Percentiles rank a stretch among this genome's conserved stretches.
phyloP scores from a whole-genome alignment of 2,888 invertebrate genomes.

The Dasypolia templi region DNA sequence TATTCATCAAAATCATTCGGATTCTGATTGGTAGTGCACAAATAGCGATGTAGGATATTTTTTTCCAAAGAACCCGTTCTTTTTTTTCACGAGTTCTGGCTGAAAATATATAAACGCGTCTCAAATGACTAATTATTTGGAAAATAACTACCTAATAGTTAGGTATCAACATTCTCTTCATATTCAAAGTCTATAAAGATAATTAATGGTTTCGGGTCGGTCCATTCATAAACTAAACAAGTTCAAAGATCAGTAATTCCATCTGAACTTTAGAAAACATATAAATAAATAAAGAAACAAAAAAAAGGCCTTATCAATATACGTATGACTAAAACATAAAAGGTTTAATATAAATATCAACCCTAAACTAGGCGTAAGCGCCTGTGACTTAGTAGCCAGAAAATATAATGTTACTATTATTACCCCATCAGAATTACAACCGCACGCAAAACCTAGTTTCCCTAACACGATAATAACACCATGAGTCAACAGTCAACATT shows the following conservation, averaged over 20 bases:
- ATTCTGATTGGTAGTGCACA: too few relatives aligned
- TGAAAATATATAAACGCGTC: background rate
- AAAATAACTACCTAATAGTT: background rate
- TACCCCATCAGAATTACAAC: constrained; percentile 10
- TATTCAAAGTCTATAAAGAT: background rate
- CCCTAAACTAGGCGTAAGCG: too few relatives aligned
- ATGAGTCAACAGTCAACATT: constrained; percentile 56
- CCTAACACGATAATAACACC: constrained; percentile 43
- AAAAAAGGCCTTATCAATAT: too few relatives aligned
- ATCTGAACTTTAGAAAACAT: background rate
- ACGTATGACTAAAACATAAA: too few relatives aligned
- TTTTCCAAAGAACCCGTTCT: too few relatives aligned
- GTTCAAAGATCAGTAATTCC: background rate
- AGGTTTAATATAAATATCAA: too few relatives aligned
- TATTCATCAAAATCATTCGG: too few relatives aligned
- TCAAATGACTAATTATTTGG: background rate
- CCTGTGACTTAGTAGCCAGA: too few relatives aligned
- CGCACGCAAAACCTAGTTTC: constrained; percentile 34
- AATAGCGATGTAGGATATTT: accelerated
- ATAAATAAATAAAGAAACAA: too few relatives aligned
- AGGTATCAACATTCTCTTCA: background rate
- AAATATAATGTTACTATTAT: background rate
- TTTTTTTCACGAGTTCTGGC: background rate
- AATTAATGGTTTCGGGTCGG: too few relatives aligned
- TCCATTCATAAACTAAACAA: background rate